Evolutionary conservation across 1,140 invertebrate species (phyloP).

Genomic region (Ericerus pela): DNA sequence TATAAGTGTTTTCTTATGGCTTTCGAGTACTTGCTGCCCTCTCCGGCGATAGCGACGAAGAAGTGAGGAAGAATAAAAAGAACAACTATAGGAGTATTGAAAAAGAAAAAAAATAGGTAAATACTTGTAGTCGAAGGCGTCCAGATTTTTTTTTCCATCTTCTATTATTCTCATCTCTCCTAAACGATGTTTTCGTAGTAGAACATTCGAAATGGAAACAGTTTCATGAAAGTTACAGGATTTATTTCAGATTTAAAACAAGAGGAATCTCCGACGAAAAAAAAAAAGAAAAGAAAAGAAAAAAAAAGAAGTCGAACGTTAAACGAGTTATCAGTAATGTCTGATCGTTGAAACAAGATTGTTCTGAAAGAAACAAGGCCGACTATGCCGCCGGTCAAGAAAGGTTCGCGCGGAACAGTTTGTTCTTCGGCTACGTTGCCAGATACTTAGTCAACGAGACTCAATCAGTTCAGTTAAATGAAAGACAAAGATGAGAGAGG

Average conservation of each 20-base stretch:
- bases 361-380: constrained; percentile 1
- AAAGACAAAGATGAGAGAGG: too few species aligned
- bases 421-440: constrained; percentile 4
- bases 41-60: too few species aligned
- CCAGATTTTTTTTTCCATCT: too few species aligned
- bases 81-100: too few species aligned
- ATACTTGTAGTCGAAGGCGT: too few species aligned
- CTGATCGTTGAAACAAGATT: constrained; percentile 12
- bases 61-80: too few species aligned
- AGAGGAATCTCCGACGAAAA: not conserved
- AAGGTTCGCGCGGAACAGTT: not conserved
- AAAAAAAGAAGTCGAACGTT: not conserved
- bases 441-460: constrained; percentile 9
- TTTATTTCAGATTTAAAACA: not conserved
- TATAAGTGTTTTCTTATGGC: too few species aligned
- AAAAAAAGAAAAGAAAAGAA: constrained; percentile 1
- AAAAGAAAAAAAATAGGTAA: too few species aligned
- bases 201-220: not conserved
- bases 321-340: constrained; percentile 8
- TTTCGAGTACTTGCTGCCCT: too few species aligned
- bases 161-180: too few species aligned
- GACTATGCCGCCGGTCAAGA: constrained; percentile 3
- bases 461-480: too few species aligned
- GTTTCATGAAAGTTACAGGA: constrained; percentile 8
- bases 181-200: too few species aligned